A percentile compares a stretch with the other conserved stretches of the same genome.
phyloP scores from a whole-genome alignment of 2,888 invertebrate species.

The Mycalesis mineus region DNA sequence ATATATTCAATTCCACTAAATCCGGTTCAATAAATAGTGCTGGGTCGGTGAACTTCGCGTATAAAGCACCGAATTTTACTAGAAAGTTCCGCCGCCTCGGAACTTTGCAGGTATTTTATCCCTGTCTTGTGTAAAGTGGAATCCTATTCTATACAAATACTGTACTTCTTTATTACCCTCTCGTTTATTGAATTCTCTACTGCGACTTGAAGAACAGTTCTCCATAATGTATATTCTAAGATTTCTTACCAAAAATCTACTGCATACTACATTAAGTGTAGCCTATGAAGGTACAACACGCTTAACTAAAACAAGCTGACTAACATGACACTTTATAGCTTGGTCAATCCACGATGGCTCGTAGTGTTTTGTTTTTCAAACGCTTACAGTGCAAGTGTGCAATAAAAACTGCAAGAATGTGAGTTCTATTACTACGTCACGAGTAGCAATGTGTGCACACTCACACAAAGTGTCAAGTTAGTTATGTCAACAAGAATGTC shows the following conservation, averaged over 20 bases:
- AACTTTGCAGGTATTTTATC: slow-evolving; percentile 15
- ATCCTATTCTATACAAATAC: slow-evolving; percentile 3
- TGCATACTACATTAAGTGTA: no score
- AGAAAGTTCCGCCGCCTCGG: slow-evolving; percentile 8
- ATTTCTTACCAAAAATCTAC: not conserved
- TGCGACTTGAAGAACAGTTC: not conserved
- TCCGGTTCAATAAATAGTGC: slow-evolving; percentile 11
- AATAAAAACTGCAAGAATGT: no score
- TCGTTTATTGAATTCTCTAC: not conserved
- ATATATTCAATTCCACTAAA: slow-evolving; percentile 6
- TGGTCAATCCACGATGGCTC: no score
- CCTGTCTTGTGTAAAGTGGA: slow-evolving; percentile 9
- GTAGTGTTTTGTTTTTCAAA: no score
- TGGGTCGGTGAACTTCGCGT: slow-evolving; percentile 1
- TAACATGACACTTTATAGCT: no score
- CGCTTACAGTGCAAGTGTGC: no score
- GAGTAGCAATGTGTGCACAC: no score
- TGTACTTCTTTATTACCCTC: slow-evolving; percentile 2
- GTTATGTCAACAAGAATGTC: no score
- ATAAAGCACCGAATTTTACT: slow-evolving; percentile 12
- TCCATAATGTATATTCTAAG: not conserved
- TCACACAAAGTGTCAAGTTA: no score
- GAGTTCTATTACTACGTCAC: no score
- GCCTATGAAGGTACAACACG: no score
- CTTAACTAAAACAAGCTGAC: no score